A percentile compares a stretch with the other conserved stretches of the same genome.
These are phyloP conservation scores for Protonemura montana DNA, from an alignment of 2,888 invertebrate species.

Conservation along the genomic window DNA sequence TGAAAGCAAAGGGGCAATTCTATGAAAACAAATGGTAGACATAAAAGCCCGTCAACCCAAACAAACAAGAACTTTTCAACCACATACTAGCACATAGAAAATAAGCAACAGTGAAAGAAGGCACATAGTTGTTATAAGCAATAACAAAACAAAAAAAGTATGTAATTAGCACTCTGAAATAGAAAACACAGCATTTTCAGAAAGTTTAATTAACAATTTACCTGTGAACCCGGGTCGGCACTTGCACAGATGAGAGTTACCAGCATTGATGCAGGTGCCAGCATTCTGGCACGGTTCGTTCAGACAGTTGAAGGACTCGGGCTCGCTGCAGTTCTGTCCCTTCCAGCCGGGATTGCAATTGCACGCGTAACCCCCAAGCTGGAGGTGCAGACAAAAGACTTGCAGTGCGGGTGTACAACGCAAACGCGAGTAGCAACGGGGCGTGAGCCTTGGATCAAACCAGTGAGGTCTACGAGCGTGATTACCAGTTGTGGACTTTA, in stretches of 20 bases:
- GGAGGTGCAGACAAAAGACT: slow-evolving; percentile 27
- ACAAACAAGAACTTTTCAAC: neutral
- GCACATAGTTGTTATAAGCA: too few relatives aligned
- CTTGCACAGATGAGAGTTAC: slow-evolving; percentile 75
- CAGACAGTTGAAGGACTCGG: slow-evolving; percentile 77
- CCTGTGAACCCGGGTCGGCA: slow-evolving; percentile 82
- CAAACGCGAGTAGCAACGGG: neutral
- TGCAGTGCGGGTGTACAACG: slow-evolving; percentile 17
- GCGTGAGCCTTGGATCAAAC: neutral
- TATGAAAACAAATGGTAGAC: neutral
- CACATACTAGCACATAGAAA: neutral
- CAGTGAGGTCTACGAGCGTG: too few relatives aligned
- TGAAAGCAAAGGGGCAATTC: too few relatives aligned
- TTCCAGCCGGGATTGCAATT: slow-evolving; percentile 75
- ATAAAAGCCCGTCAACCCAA: neutral
- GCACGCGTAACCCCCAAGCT: slow-evolving; percentile 70
- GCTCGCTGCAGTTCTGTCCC: slow-evolving; percentile 61
- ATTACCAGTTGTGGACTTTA: too few relatives aligned
- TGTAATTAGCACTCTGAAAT: neutral
- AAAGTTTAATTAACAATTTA: slow-evolving; percentile 50
- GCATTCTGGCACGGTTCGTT: slow-evolving; percentile 80
- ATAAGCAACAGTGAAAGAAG: neutral
- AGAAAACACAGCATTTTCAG: neutral
- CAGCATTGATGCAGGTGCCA: slow-evolving; percentile 77
- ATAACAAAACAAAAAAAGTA: neutral